phyloP scores from a whole-genome alignment of 2,888 invertebrate species.

The Muschampia plurimacula region DNA sequence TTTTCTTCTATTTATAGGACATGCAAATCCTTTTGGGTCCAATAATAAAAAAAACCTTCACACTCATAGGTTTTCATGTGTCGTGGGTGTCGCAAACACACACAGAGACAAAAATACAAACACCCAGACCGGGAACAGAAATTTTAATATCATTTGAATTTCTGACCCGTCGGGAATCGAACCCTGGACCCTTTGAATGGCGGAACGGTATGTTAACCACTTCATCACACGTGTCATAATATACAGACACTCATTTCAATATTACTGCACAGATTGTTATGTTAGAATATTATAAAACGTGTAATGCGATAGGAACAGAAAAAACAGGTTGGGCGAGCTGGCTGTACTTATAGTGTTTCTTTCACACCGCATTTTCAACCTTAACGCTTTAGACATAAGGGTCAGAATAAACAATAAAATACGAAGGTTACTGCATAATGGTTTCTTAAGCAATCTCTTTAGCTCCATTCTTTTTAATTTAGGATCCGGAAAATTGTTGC shows the following conservation, averaged over 20 bases:
- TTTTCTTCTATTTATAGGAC: too few relatives aligned
- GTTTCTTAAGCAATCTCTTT: constrained; percentile 33
- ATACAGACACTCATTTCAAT: constrained; percentile 5
- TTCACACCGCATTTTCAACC: constrained; percentile 44
- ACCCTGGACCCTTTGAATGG: too few relatives aligned
- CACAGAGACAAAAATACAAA: too few relatives aligned
- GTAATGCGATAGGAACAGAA: constrained; percentile 69
- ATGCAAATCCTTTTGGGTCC: too few relatives aligned
- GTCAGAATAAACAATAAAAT: constrained; percentile 11
- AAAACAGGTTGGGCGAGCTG: constrained; percentile 73
- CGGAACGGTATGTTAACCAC: too few relatives aligned
- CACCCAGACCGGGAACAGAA: too few relatives aligned
- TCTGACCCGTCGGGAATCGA: too few relatives aligned
- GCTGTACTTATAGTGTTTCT: constrained; percentile 67
- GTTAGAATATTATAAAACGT: constrained; percentile 49
- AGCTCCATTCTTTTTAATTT: constrained; percentile 37
- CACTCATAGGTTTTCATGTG: too few relatives aligned
- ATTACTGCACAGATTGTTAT: constrained; percentile 33
- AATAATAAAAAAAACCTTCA: too few relatives aligned
- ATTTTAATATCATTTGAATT: too few relatives aligned
- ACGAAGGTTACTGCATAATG: constrained; percentile 32
- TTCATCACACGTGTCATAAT: too few relatives aligned
- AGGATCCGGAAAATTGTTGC: constrained; percentile 35
- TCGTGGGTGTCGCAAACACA: too few relatives aligned
- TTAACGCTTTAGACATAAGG: constrained; percentile 35